Percentiles rank a stretch among this genome's conserved stretches.
These are phyloP conservation scores for Perca fluviatilis DNA, from an alignment of 2,113 vertebrate genomes.

Conservation along the genomic window DNA sequence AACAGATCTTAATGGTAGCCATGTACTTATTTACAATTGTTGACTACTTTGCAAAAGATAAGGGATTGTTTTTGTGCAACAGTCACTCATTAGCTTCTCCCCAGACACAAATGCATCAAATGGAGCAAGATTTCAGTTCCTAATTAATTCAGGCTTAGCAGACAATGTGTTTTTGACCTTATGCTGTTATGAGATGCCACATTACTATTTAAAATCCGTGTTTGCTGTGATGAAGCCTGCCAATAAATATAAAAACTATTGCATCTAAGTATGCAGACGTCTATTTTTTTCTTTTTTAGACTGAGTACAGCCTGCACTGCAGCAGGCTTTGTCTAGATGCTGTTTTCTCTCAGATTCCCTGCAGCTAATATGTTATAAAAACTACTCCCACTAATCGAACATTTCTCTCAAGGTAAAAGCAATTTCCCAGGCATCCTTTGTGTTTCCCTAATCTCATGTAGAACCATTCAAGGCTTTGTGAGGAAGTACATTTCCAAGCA, in stretches of 20 bases:
- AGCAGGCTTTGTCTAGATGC: neutral
- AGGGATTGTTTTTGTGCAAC: slow-evolving; percentile 1
- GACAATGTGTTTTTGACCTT: slow-evolving; percentile 25
- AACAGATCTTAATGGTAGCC: slow-evolving; percentile 34
- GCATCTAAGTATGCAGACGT: neutral
- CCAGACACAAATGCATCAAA: slow-evolving; percentile 16
- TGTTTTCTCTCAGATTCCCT: neutral
- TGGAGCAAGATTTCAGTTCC: slow-evolving; percentile 7
- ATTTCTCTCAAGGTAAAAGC: slow-evolving; percentile 32
- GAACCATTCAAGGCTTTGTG: slow-evolving; percentile 19
- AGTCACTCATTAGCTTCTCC: slow-evolving; percentile 31
- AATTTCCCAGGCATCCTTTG: slow-evolving; percentile 22
- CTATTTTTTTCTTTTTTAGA: neutral
- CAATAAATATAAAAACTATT: neutral
- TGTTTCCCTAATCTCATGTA: slow-evolving; percentile 1
- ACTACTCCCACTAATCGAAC: slow-evolving; percentile 22
- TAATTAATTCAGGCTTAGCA: slow-evolving; percentile 47
- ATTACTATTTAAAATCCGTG: neutral
- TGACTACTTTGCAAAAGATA: slow-evolving; percentile 12
- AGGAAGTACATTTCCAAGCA: neutral
- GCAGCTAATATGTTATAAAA: neutral
- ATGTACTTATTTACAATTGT: slow-evolving; percentile 23
- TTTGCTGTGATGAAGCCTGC: neutral
- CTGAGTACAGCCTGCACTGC: neutral
- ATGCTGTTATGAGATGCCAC: neutral